phyloP scores from a whole-genome alignment of 2,888 invertebrate species.

The Ashinkailepas kermadecensis region DNA sequence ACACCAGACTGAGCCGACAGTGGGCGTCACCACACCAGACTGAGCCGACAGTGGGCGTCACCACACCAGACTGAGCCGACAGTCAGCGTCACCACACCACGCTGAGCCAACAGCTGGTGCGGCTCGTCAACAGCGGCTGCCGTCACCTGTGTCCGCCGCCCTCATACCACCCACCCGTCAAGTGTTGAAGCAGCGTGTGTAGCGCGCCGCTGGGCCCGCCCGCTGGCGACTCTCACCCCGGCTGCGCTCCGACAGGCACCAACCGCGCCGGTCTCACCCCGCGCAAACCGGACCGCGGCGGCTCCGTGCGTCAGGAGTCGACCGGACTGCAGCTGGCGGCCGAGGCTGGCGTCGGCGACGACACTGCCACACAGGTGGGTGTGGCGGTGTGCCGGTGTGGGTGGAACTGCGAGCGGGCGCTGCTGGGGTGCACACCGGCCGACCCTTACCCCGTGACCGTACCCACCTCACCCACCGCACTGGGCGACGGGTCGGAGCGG shows the following conservation, averaged over 20 bases:
- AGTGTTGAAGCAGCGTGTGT: background rate
- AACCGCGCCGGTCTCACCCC: constrained; percentile 69
- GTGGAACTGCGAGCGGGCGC: too few species aligned
- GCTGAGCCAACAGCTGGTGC: too few species aligned
- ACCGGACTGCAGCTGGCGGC: background rate
- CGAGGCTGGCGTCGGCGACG: too few species aligned
- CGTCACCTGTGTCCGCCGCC: background rate
- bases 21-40: too few species aligned
- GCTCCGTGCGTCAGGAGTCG: constrained; percentile 58
- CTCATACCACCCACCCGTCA: background rate
- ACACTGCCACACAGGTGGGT: background rate
- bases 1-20: too few species aligned
- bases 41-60: too few species aligned
- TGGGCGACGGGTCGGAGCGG: too few species aligned
- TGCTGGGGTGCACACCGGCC: too few species aligned
- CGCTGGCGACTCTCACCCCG: background rate
- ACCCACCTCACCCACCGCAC: too few species aligned
- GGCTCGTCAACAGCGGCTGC: background rate
- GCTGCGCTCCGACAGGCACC: constrained; percentile 43
- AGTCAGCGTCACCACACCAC: background rate
- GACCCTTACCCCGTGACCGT: too few species aligned
- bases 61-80: constrained; percentile 23
- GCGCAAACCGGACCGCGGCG: constrained; percentile 74
- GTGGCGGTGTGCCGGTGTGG: too few species aligned
- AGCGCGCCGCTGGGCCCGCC: background rate